Evolutionary conservation across 2,888 invertebrate genomes (phyloP), one percentile per base, ranked within the genome.

Genomic region (Anticlea derivata): DNA sequence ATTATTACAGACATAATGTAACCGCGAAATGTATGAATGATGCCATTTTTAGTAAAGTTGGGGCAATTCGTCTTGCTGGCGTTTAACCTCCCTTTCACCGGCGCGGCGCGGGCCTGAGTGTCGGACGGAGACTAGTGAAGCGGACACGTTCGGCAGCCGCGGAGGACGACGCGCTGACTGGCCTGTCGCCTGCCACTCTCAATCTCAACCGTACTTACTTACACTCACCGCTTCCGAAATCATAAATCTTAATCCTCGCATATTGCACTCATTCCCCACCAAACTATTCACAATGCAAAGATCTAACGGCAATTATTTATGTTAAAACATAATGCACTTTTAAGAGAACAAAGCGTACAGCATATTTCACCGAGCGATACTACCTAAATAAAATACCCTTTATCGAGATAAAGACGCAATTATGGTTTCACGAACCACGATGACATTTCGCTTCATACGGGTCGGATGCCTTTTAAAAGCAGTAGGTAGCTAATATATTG

Each of bases 41-140:
- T 83, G 88, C 86, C 87, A 89, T 86, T 87, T 86, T 86, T 86
- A 82, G 83, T 81, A 71, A 78, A 78, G 85, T 87, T 88, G 84
- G 77, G 63, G 83, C 85, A 88, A 88, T 86, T 82, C 73, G 75
- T 81, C 78, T 83, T 81, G 75, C 72, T 68, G 70, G 70, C 63
- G 70, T 79, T 80, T 86, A 87, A 85, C 86, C 87, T 87, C 79
- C 88, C 88, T 89, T 87, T 89, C 88, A 89, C 89, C 76, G 62
- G 57, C 61, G 62, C 46, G 50, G 47, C 50, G 37, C 11, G 23
- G 24, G 24, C 20, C 6, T 5, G 56, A 48, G 52, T 55, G 58
- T 61, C 58, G 57, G 53, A 60, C 58, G 57, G 53, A 60, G 63
- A 51, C 59, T 44, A 29, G 20, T 33, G 22, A 53, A 49, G 51